Base-by-base conservation (phyloP, 2,113 vertebrate genomes). In the Myrmophylax atrothorax region DNA sequence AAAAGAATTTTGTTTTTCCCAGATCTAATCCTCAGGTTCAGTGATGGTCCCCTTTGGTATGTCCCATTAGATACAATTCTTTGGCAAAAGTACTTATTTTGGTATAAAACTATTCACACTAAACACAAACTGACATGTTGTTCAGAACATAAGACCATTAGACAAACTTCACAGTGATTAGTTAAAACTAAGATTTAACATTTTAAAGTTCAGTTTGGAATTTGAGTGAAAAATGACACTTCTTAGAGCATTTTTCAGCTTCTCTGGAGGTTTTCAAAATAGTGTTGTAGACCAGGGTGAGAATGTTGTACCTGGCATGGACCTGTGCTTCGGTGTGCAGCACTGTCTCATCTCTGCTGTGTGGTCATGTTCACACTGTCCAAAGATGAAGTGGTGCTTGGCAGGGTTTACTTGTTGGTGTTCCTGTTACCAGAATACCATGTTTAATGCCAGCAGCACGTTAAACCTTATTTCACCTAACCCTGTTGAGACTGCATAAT, bases 1-100 rank as follows among this genome's bases (percentile, higher is more conserved):
- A 94, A 97, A 97, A 97, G 75, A 97, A 97, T 97, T 97, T 97
- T 97, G 91, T 97, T 97, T 96, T 97, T 96, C 89, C 94, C 95
- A 95, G 74, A 88, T 83, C 95, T 97, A 85, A 86, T 93, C 83
- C 91, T 97, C 95, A 97, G 87, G 84, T 97, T 97, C 91, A 78
- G 77, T 89, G 94, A 91, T 94, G 95, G 93, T 86, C 91, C 82
- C 88, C 90, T 97, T 75, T 87, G 92, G 90, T 84, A 96, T 90
- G 66, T 96, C 95, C 97, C 97, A 96, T 92, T 97, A 94, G 91
- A 97, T 96, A 79, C 87, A 95, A 76, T 96, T 96, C 53, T 96
- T 96, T 93, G 84, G 83, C 85, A 87, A 86, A 90, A 91, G 80
- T 38, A 90, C 31, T 91, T 93, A 94, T 88, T 96, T 96, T 96